These are phyloP conservation scores for Akabosia matsudoensis DNA, from an alignment of 1,140 invertebrate genomes.

Conservation along the genomic window DNA sequence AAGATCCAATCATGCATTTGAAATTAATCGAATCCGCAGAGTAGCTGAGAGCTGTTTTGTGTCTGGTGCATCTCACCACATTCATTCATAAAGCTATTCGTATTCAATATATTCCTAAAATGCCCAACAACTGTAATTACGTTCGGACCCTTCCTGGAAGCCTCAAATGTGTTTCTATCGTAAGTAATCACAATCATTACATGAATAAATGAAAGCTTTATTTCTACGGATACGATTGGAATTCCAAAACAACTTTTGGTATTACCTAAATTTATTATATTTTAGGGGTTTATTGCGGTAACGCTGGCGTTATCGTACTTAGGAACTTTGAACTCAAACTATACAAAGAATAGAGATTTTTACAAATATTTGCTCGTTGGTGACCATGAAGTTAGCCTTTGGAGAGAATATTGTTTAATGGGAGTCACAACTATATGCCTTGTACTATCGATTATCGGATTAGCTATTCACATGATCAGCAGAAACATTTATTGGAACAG, in stretches of 20 bases:
- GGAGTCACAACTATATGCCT: neutral
- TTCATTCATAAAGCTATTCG: too few relatives aligned
- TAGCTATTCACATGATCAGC: neutral
- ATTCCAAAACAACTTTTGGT: neutral
- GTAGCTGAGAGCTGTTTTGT: too few relatives aligned
- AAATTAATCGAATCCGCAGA: too few relatives aligned
- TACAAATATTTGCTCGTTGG: neutral
- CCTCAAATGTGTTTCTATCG: neutral
- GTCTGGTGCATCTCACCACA: too few relatives aligned
- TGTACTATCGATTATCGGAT: neutral
- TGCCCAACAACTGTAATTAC: neutral
- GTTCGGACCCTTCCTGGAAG: neutral
- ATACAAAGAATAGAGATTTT: neutral
- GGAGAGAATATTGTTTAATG: neutral
- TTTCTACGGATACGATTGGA: neutral
- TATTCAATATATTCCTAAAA: neutral
- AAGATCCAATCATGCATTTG: too few relatives aligned
- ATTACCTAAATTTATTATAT: constrained; percentile 8
- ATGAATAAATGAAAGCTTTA: too few relatives aligned
- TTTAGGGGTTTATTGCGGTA: neutral
- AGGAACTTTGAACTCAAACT: neutral
- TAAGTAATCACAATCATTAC: too few relatives aligned
- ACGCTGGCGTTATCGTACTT: neutral
- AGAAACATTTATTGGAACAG: constrained; percentile 5
- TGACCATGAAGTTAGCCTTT: neutral